phyloP scores from a whole-genome alignment of 2,113 vertebrate genomes.

The Eptatretus burgeri region DNA sequence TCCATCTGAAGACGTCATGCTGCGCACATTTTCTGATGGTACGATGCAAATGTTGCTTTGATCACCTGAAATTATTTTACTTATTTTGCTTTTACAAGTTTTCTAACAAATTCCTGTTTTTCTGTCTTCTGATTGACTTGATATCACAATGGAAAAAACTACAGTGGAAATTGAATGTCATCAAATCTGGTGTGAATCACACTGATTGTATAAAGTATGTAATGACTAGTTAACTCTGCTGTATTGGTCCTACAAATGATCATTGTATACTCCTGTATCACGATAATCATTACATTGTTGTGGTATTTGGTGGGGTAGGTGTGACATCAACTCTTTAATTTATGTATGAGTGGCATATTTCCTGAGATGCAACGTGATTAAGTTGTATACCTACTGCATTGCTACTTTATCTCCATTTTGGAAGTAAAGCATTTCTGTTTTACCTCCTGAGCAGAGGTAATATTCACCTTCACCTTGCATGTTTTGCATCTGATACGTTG shows the following conservation, averaged over 20 bases:
- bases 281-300: no score
- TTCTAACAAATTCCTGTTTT: neutral
- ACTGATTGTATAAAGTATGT: neutral
- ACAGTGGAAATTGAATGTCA: no score
- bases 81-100: slow-evolving; percentile 4
- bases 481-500: neutral
- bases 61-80: neutral
- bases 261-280: no score
- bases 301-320: no score
- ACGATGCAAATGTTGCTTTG: slow-evolving; percentile 11
- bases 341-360: no score
- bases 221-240: no score
- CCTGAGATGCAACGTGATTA: neutral
- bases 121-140: neutral
- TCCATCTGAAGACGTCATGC: slow-evolving; percentile 49
- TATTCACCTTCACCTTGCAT: neutral
- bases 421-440: neutral
- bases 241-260: no score
- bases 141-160: no score
- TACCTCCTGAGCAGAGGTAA: neutral
- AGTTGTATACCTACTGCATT: neutral
- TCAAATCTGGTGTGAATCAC: neutral
- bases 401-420: neutral
- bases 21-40: slow-evolving; percentile 60
- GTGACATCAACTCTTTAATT: no score